phyloP scores from a whole-genome alignment of 2,888 invertebrate species.

The Brassicogethes aeneus region DNA sequence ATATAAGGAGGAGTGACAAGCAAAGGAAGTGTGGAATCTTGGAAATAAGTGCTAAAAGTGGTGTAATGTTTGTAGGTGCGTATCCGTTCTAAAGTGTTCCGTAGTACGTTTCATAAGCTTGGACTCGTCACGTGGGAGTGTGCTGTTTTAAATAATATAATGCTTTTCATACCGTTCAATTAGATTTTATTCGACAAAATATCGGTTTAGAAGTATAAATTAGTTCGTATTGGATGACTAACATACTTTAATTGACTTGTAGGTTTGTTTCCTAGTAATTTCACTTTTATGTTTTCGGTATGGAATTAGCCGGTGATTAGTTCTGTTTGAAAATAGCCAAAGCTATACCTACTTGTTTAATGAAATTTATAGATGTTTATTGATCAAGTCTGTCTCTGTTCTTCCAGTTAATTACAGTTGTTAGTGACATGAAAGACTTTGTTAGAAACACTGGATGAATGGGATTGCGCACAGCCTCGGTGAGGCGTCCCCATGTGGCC shows the following conservation, averaged over 20 bases:
- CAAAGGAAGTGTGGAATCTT: conserved; percentile 10
- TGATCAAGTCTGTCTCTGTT: conserved; percentile 21
- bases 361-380: conserved; percentile 17
- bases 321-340: conserved; percentile 12
- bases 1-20: neutral
- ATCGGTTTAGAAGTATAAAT: no score
- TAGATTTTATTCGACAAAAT: conserved; percentile 15
- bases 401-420: conserved; percentile 17
- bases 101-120: conserved; percentile 35
- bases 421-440: conserved; percentile 27
- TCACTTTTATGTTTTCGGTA: conserved; percentile 22
- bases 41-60: conserved; percentile 34
- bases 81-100: conserved; percentile 28
- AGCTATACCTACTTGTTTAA: conserved; percentile 16
- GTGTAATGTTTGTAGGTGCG: conserved; percentile 41
- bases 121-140: conserved; percentile 33
- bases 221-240: no score
- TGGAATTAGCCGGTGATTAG: conserved; percentile 35
- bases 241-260: no score
- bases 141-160: conserved; percentile 20
- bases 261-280: conserved; percentile 6
- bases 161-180: conserved; percentile 7
- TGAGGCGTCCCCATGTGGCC: conserved; percentile 54
- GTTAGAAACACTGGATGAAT: conserved; percentile 41
- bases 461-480: conserved; percentile 45